These are phyloP conservation scores for Opisthograptis luteolata DNA, from an alignment of 2,888 invertebrate genomes.

Conservation along the genomic window DNA sequence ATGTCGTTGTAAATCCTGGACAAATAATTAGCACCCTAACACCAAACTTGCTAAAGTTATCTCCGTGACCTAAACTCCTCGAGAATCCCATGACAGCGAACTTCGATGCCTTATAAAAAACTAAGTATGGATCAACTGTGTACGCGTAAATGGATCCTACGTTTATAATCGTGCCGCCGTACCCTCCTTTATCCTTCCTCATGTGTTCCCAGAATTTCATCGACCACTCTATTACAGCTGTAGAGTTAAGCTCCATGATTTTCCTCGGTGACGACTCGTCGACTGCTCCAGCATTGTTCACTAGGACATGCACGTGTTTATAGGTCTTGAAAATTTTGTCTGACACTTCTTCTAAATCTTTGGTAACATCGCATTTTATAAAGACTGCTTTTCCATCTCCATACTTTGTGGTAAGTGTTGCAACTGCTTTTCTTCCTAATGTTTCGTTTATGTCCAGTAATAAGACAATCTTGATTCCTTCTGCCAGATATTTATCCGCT, in stretches of 20 bases:
- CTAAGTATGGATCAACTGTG: constrained; percentile 69
- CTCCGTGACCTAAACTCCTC: constrained; percentile 63
- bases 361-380: constrained; percentile 74
- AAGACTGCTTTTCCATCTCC: constrained; percentile 68
- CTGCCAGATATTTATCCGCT: constrained; percentile 59
- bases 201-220: constrained; percentile 73
- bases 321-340: constrained; percentile 45
- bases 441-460: constrained; percentile 43
- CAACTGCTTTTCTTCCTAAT: constrained; percentile 10
- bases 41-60: constrained; percentile 65
- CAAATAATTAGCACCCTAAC: constrained; percentile 68
- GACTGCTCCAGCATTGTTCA: constrained; percentile 65
- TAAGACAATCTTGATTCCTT: constrained; percentile 55
- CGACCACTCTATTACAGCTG: constrained; percentile 56
- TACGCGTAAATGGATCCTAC: constrained; percentile 84
- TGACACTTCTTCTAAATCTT: constrained; percentile 63
- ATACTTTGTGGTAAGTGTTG: constrained; percentile 53
- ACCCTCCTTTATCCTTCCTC: constrained; percentile 76
- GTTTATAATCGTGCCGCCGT: constrained; percentile 86
- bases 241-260: constrained; percentile 54
- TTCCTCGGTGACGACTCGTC: constrained; percentile 38
- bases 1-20: constrained; percentile 25
- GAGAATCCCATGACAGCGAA: constrained; percentile 76
- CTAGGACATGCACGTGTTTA: constrained; percentile 58
- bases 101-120: constrained; percentile 84